phyloP scores from a whole-genome alignment of 2,797 vertebrate genomes.

The Enteromius unitaeniatus region DNA sequence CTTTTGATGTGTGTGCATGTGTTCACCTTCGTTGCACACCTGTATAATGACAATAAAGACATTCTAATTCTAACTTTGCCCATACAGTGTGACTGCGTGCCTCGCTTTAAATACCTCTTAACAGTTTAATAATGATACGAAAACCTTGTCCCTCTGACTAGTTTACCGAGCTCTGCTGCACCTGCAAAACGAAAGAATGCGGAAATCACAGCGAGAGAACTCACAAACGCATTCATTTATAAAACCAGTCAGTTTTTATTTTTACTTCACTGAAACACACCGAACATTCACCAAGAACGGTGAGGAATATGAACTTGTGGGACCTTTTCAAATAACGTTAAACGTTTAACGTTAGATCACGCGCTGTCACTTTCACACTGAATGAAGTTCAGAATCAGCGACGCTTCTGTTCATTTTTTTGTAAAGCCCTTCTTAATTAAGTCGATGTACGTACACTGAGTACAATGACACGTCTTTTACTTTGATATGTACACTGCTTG shows the following conservation, averaged over 20 bases:
- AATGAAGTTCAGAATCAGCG: neutral
- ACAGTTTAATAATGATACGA: neutral
- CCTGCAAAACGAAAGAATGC: conserved; percentile 41
- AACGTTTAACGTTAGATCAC: neutral
- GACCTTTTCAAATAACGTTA: neutral
- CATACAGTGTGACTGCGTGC: neutral
- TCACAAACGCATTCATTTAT: neutral
- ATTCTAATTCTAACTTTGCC: neutral
- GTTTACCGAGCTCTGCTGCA: conserved; percentile 13
- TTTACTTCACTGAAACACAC: neutral
- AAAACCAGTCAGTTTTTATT: neutral
- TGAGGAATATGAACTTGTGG: neutral
- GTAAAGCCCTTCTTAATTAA: neutral
- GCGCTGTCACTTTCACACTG: conserved; percentile 19
- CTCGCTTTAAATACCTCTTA: neutral
- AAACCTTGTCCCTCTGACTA: neutral
- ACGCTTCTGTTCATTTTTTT: neutral
- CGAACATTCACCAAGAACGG: neutral
- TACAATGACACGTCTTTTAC: neutral
- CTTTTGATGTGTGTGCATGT: too few relatives aligned
- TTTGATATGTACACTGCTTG: neutral
- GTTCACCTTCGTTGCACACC: too few relatives aligned
- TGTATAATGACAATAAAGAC: too few relatives aligned
- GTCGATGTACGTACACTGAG: neutral
- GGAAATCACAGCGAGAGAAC: conserved; percentile 5